Conservation (phyloP, 2,888 invertebrate species). For the Patella ulyssiponensis region DNA sequence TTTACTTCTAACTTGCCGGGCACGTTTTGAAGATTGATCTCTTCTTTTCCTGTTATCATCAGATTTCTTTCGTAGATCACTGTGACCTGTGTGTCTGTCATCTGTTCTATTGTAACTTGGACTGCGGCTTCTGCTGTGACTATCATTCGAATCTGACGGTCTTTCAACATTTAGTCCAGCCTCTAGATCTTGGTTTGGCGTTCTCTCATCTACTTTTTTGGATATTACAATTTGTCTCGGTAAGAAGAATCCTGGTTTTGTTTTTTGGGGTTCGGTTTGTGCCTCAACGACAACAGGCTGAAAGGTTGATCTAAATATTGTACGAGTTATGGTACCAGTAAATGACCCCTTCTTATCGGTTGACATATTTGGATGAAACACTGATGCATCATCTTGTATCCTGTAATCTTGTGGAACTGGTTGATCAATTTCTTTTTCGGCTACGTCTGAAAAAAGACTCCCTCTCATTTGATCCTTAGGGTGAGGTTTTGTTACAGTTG, state of each 20-base stretch:
- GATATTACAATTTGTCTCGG: neutral
- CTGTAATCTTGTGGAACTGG: too few species aligned
- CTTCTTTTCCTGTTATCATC: too few species aligned
- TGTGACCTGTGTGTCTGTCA: too few species aligned
- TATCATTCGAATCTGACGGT: neutral
- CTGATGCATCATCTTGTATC: too few species aligned
- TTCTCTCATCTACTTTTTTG: neutral
- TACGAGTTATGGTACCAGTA: neutral
- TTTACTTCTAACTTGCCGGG: too few species aligned
- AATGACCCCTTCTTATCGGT: neutral
- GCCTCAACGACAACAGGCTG: neutral
- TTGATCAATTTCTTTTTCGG: too few species aligned
- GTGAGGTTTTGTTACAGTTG: too few species aligned
- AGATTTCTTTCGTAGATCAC: too few species aligned
- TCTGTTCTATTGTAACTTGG: neutral
- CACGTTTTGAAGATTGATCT: too few species aligned
- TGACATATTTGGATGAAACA: too few species aligned
- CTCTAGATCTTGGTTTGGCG: neutral
- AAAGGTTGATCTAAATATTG: neutral
- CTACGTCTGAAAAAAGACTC: too few species aligned
- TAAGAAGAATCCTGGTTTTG: neutral
- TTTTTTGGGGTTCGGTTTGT: neutral
- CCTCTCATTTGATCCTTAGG: too few species aligned
- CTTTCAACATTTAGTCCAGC: neutral
- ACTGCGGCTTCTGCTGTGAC: neutral